These are phyloP conservation scores for Hecatera dysodea DNA, from an alignment of 2,888 invertebrate genomes.

Conservation along the genomic window DNA sequence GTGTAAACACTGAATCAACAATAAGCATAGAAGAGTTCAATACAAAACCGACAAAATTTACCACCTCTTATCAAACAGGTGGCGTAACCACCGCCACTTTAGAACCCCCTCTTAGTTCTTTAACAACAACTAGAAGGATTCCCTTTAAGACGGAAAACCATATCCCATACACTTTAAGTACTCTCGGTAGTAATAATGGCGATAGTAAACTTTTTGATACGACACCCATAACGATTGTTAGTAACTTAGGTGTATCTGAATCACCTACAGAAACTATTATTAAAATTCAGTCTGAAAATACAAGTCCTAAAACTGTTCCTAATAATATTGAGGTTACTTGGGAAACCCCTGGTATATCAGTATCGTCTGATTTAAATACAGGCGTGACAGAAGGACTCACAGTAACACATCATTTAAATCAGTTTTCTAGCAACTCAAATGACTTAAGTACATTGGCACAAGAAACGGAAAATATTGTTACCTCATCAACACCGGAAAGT, in stretches of 20 bases:
- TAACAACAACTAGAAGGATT: constrained; percentile 14
- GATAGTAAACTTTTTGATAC: constrained; percentile 10
- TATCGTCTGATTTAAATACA: constrained; percentile 11
- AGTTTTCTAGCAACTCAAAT: constrained; percentile 1
- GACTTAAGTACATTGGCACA: constrained; percentile 2
- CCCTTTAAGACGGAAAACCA: constrained; percentile 19
- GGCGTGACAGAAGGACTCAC: constrained; percentile 2
- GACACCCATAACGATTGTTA: constrained; percentile 8
- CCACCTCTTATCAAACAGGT: constrained; percentile 13
- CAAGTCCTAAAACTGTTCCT: not conserved
- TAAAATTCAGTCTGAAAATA: constrained; percentile 6
- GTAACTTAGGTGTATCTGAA: not conserved
- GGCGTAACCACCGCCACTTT: constrained; percentile 1
- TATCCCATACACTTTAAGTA: constrained; percentile 30
- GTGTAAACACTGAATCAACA: constrained; percentile 21
- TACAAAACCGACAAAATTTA: not conserved
- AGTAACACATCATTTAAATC: constrained; percentile 12
- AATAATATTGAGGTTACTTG: constrained; percentile 5
- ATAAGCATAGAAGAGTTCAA: not conserved
- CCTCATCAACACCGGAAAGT: constrained; percentile 8
- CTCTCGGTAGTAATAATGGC: not conserved
- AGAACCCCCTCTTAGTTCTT: constrained; percentile 3
- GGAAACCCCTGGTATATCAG: not conserved
- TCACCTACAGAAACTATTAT: constrained; percentile 10
- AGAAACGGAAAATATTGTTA: constrained; percentile 11